Evolutionary conservation across 2,888 invertebrate genomes (phyloP).

Genomic region (Alloplasta piceator): DNA sequence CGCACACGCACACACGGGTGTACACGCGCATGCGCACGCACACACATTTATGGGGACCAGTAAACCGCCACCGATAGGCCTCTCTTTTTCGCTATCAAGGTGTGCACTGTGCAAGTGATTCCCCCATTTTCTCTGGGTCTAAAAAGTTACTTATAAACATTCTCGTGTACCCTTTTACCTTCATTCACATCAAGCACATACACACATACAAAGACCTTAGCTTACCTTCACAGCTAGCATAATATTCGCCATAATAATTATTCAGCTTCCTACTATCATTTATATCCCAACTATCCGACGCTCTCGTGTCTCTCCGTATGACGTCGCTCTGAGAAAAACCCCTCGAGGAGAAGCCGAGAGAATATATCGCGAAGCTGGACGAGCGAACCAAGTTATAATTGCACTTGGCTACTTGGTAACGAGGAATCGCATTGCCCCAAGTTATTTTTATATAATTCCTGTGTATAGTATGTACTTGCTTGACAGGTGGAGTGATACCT

Average conservation of each 20-base stretch:
- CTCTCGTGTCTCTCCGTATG: slow-evolving; percentile 43
- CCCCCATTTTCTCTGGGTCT: slow-evolving; percentile 55
- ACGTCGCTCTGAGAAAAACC: slow-evolving; percentile 31
- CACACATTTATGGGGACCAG: slow-evolving; percentile 28
- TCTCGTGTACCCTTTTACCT: slow-evolving; percentile 26
- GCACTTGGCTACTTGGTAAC: slow-evolving; percentile 41
- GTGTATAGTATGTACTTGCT: slow-evolving; percentile 9
- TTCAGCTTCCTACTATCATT: slow-evolving; percentile 69
- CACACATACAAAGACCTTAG: neutral
- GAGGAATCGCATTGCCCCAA: slow-evolving; percentile 52
- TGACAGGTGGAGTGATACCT: slow-evolving; percentile 14
- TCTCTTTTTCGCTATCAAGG: slow-evolving; percentile 66
- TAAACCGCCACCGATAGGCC: slow-evolving; percentile 41
- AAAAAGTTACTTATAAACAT: slow-evolving; percentile 22
- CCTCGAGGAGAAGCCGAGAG: slow-evolving; percentile 37
- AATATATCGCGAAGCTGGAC: slow-evolving; percentile 53
- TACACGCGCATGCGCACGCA: too few relatives aligned
- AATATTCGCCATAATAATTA: slow-evolving; percentile 74
- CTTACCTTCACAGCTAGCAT: slow-evolving; percentile 55
- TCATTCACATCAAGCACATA: slow-evolving; percentile 17
- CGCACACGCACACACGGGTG: neutral
- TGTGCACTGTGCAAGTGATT: slow-evolving; percentile 37
- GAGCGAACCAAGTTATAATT: slow-evolving; percentile 46
- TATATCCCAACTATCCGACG: slow-evolving; percentile 59
- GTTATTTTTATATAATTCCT: slow-evolving; percentile 46